Evolutionary conservation across 1,140 invertebrate species (phyloP).

Genomic region (Drosophila athabasca): DNA sequence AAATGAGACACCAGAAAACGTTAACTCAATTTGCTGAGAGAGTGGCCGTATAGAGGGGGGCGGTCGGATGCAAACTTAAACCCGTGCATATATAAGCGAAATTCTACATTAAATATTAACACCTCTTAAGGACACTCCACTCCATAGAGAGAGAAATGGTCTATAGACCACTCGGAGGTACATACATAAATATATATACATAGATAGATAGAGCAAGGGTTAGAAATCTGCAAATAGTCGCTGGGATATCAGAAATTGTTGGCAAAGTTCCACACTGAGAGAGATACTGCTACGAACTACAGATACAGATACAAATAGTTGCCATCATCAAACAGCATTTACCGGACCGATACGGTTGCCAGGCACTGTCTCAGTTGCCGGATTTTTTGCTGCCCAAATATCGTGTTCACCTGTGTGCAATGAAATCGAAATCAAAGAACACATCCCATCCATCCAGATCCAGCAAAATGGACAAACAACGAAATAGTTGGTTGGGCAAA

Average conservation of each 20-base stretch:
- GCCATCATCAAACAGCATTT: constrained; percentile 55
- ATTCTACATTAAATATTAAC: constrained; percentile 27
- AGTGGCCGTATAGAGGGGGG: background rate
- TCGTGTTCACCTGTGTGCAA: constrained; percentile 30
- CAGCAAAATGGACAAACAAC: constrained; percentile 46
- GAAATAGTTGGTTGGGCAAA: constrained; percentile 36
- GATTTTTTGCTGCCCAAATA: constrained; percentile 1
- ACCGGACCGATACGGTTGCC: constrained; percentile 7
- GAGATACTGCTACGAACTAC: background rate
- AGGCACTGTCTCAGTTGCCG: background rate
- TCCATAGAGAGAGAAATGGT: background rate
- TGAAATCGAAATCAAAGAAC: constrained; percentile 41
- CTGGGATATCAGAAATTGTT: background rate
- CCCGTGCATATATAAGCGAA: constrained; percentile 10
- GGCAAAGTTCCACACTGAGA: background rate
- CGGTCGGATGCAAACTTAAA: constrained; percentile 24
- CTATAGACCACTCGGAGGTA: background rate
- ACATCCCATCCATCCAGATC: constrained; percentile 34
- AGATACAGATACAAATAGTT: constrained; percentile 29
- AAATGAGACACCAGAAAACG: constrained; percentile 52
- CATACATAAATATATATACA: too few species aligned
- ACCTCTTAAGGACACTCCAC: background rate
- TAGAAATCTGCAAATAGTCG: constrained; percentile 7
- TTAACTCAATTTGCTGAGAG: constrained; percentile 59
- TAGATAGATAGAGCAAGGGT: background rate